phyloP scores from a whole-genome alignment of 2,113 vertebrate species.

The Leptobrachium ailaonicum region DNA sequence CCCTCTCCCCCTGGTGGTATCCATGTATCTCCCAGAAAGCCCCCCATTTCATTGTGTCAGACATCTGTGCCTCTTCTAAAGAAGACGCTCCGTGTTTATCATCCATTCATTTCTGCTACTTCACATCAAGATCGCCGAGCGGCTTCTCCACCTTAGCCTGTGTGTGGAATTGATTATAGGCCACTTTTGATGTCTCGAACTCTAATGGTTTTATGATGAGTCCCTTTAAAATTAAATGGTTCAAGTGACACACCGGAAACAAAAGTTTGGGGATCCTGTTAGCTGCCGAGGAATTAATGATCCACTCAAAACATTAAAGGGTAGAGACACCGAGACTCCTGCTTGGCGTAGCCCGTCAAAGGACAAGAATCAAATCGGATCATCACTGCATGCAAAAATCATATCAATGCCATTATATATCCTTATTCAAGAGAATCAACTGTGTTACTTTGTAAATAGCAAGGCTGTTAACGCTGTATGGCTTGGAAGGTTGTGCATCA shows the following conservation, averaged over 20 bases:
- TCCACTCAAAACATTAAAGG: slow-evolving; percentile 44
- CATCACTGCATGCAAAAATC: slow-evolving; percentile 13
- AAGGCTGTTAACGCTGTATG: no score
- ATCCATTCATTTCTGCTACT: slow-evolving; percentile 39
- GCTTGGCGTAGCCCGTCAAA: neutral
- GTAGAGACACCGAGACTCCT: neutral
- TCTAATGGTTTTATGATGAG: slow-evolving; percentile 44
- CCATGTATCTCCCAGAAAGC: neutral
- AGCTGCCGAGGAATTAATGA: slow-evolving; percentile 40
- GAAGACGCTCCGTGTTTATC: slow-evolving; percentile 31
- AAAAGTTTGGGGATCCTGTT: slow-evolving; percentile 48
- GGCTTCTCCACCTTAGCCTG: slow-evolving; percentile 1
- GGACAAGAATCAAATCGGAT: neutral
- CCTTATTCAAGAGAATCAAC: no score
- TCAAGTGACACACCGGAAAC: slow-evolving; percentile 38
- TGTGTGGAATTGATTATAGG: slow-evolving; percentile 29
- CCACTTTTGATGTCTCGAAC: slow-evolving; percentile 46
- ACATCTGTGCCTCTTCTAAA: slow-evolving; percentile 44
- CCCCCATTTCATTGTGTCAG: slow-evolving; percentile 6
- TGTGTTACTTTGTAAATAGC: no score
- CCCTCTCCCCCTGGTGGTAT: neutral
- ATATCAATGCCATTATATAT: neutral
- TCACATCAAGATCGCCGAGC: slow-evolving; percentile 37
- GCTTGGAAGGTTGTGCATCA: no score
- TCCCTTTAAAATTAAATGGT: slow-evolving; percentile 43